These are phyloP conservation scores for Aythya fuligula DNA, from an alignment of 2,797 vertebrate species.

Conservation along the genomic window DNA sequence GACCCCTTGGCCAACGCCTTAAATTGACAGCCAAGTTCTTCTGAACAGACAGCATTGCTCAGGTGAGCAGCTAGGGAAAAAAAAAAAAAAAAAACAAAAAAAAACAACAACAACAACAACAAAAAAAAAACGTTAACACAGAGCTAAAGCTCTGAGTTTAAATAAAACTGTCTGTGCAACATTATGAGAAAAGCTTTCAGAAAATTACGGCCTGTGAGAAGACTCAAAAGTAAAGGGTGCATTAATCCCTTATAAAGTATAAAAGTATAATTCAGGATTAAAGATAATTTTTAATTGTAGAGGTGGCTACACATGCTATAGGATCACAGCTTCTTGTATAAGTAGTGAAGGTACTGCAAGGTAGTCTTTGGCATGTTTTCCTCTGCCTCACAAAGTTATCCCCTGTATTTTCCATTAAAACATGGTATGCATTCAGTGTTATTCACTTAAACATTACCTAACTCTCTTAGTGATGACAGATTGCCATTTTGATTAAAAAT, in stretches of 20 bases:
- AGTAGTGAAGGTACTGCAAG: background rate
- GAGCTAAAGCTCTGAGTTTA: background rate
- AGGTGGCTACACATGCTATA: background rate
- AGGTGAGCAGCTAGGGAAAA: background rate
- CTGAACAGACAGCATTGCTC: background rate
- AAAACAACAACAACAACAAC: too few species aligned
- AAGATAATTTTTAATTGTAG: background rate
- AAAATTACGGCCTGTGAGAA: background rate
- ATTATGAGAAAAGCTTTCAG: background rate
- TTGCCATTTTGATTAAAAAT: conserved; percentile 65
- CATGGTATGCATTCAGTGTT: background rate
- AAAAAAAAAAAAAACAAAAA: background rate
- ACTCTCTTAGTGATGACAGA: conserved; percentile 43
- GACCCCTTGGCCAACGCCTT: background rate
- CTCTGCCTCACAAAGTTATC: conserved; percentile 6
- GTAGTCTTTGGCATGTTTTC: background rate
- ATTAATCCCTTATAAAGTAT: background rate
- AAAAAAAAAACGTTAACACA: background rate
- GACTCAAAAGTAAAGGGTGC: background rate
- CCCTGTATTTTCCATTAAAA: conserved; percentile 8
- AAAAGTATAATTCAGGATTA: background rate
- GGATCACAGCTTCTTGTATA: background rate
- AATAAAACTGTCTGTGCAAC: background rate
- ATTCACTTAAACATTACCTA: background rate
- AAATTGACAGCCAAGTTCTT: background rate